Evolutionary conservation across 2,888 invertebrate species (phyloP), one percentile per base, ranked within the genome.

Genomic region (Aporophyla lueneburgensis): DNA sequence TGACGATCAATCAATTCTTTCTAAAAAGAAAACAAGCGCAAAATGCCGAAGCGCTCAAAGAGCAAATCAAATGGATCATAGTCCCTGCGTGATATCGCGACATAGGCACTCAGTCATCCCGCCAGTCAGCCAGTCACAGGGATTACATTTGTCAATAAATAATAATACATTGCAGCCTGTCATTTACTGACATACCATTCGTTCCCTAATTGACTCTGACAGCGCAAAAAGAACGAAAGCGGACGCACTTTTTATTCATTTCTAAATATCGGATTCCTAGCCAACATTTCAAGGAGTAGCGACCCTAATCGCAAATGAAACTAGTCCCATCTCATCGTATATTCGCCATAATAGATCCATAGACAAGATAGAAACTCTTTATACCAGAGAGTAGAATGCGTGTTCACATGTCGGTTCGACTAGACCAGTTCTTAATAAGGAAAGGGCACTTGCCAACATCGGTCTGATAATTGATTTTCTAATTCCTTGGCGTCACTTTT

Each of bases 311-410:
- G 65, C 69, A 59, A 83, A 83, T 81, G 43, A 65, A 84, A 84
- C 83, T 58, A 56, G 85, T 82, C 71, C 43, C 75, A 74, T 79
- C 73, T 61, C 61, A 54, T 79, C 67, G 62, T 75, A 79, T 83
- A 79, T 83, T 77, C 80, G 77, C 78, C 81, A 59, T 87, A 62
- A 79, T 68, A 79, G 67, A 83, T 81, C 61, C 68, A 76, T 80
- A 68, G 72, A 76, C 69, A 70, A 78, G 80, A 81, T 78, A 84
- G 27, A 72, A 77, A 87, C 78, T 81, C 76, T 85, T 68, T 75
- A 59, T 78, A 83, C 77, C 40, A 66, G 70, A 33, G 27, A 65
- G n/a, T 21, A 77, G 83, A 80, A 87, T 87, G 83, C 43, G 43
- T 80, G 74, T 77, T 74, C 74, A 78, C 80, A 78, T 78, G 76